Conservation (phyloP, 2,113 vertebrate species). For the Aramus guarauna region DNA sequence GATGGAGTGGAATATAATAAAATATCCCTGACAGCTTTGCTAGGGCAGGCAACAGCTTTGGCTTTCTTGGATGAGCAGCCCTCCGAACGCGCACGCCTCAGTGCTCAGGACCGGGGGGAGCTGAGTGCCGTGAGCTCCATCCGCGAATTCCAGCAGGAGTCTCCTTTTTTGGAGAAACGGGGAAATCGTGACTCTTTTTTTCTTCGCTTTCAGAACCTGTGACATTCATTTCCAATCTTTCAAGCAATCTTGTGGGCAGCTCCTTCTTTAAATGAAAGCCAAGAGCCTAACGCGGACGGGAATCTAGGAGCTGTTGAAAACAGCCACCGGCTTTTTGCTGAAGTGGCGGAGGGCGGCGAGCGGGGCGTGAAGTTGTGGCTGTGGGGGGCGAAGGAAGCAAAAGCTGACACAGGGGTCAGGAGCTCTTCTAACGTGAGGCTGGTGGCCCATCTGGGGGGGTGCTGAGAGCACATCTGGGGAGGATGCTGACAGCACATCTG, state of each 20-base stretch:
- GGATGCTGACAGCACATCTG: background rate
- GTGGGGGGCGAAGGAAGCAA: background rate
- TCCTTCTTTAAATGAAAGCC: background rate
- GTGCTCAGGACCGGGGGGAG: background rate
- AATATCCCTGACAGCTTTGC: background rate
- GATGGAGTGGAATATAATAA: background rate
- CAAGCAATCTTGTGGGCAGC: background rate
- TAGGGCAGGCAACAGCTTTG: conserved; percentile 13
- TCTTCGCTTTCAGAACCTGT: background rate
- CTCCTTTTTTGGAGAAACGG: background rate
- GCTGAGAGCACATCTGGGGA: background rate
- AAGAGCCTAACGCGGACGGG: background rate
- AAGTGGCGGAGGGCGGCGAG: background rate
- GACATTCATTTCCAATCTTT: background rate
- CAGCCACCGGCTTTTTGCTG: background rate
- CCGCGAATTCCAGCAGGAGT: background rate
- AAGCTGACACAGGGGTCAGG: background rate
- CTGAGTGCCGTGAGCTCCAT: background rate
- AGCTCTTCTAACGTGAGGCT: background rate
- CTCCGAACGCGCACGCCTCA: background rate
- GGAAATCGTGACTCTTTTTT: background rate
- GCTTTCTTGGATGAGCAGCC: background rate
- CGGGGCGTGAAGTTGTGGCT: background rate
- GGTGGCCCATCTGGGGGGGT: background rate
- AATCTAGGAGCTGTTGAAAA: background rate